These are phyloP conservation scores for Coregonus ussuriensis DNA, from an alignment of 2,797 vertebrate genomes.

Conservation along the genomic window DNA sequence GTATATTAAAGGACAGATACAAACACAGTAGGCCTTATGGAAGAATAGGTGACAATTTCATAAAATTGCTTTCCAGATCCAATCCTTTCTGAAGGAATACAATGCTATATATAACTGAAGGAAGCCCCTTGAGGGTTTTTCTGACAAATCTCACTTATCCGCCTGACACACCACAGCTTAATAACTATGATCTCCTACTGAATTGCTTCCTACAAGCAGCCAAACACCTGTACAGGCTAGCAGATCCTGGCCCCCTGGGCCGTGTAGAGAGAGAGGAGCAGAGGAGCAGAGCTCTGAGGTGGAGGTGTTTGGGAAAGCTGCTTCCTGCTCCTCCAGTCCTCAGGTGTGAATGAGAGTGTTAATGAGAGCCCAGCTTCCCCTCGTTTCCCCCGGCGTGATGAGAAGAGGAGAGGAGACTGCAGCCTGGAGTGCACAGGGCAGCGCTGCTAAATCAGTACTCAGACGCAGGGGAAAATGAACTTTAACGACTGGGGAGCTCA, in stretches of 20 bases:
- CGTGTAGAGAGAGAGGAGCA: not conserved
- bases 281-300: conserved; percentile 21
- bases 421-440: conserved; percentile 42
- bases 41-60: not conserved
- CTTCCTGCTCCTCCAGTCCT: conserved; percentile 52
- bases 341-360: conserved; percentile 26
- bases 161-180: not conserved
- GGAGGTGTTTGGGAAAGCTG: conserved; percentile 54
- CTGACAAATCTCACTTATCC: not conserved
- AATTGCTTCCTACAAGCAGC: not conserved
- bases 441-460: conserved; percentile 52
- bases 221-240: not conserved
- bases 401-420: conserved; percentile 12
- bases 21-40: not conserved
- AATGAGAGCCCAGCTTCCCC: conserved; percentile 40
- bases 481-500: conserved; percentile 65
- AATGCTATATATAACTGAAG: not conserved
- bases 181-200: not conserved
- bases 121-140: not conserved
- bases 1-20: not conserved
- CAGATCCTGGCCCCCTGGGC: not conserved
- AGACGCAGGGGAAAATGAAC: conserved; percentile 63
- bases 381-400: conserved; percentile 31
- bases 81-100: not conserved
- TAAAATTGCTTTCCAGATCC: not conserved